Conservation (phyloP, 2,797 vertebrate species). For the Platyrinchus mystaceus region DNA sequence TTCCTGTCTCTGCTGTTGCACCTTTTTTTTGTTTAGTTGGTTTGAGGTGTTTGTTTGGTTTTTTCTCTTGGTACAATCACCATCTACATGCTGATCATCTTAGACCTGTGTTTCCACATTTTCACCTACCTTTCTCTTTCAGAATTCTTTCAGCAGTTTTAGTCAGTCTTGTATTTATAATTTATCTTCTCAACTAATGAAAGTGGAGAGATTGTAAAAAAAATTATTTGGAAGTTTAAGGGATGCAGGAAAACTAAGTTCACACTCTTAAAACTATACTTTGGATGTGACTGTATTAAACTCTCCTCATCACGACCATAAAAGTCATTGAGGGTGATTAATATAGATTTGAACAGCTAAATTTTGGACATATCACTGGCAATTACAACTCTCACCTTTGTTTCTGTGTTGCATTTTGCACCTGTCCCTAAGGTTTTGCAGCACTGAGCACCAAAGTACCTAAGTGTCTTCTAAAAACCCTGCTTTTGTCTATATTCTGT, state of each 20-base stretch:
- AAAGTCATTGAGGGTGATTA: not conserved
- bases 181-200: not conserved
- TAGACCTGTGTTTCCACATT: not conserved
- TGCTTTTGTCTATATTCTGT: not conserved
- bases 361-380: not conserved
- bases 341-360: not conserved
- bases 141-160: not conserved
- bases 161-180: not conserved
- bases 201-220: not conserved
- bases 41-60: fast-evolving
- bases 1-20: not conserved
- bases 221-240: not conserved
- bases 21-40: not conserved
- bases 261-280: not conserved
- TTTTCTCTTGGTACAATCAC: not conserved
- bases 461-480: not conserved
- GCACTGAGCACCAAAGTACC: not conserved
- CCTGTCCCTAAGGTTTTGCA: not conserved
- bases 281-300: not conserved
- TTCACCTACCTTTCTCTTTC: not conserved
- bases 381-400: not conserved
- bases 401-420: not conserved
- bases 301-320: not conserved
- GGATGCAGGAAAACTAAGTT: not conserved
- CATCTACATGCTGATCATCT: not conserved